Evolutionary conservation across 2,797 vertebrate genomes (phyloP), one percentile per base, ranked within the genome.

Genomic region (Gymnocypris eckloni): DNA sequence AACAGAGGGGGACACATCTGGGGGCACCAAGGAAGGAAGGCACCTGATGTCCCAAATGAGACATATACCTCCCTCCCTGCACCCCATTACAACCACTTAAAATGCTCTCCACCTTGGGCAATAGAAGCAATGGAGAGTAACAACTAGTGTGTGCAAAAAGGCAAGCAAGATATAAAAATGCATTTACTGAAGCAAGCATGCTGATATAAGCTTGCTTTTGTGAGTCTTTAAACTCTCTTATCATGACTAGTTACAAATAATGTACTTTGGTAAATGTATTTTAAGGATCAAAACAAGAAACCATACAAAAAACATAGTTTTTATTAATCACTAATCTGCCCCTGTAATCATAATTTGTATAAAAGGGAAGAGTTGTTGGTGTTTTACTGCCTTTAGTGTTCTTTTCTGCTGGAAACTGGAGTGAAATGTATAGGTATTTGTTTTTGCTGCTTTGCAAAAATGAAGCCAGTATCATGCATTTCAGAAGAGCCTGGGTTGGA

Each of bases 361-460:
- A 0, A 48, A 66, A 71, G 4, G 28, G 4, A 18, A 43, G 28
- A 20, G 22, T 54, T 22, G 18, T 66, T 4, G 6, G 10, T 13
- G 33, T 66, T 67, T 75, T 37, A 84, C 37, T 45, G 71, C 71
- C n/a, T 28, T 45, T 28, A 73, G 43, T 50, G 25, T 75, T 72
- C 12, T 15, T 72, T 15, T 72, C 41, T 2, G 13, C 43, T 37
- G 18, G 25, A 75, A 75, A 75, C 9, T 50, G 72, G 2, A 33
- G 8, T 50, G n/a, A 33, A 50, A 28, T 75, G 25, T 50, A 50
- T 10, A 50, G 28, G 25, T 20, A 33, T 28, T 33, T 33, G 72
- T 37, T 76, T 54, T 56, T 22, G 73, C 28, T 37, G 18, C 37
- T 54, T 22, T 56, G 11, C 4, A 25, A n/a, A 69, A 67, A 66